These are phyloP conservation scores for Petrolisthes manimaculis DNA, from an alignment of 2,888 invertebrate species.

Conservation along the genomic window DNA sequence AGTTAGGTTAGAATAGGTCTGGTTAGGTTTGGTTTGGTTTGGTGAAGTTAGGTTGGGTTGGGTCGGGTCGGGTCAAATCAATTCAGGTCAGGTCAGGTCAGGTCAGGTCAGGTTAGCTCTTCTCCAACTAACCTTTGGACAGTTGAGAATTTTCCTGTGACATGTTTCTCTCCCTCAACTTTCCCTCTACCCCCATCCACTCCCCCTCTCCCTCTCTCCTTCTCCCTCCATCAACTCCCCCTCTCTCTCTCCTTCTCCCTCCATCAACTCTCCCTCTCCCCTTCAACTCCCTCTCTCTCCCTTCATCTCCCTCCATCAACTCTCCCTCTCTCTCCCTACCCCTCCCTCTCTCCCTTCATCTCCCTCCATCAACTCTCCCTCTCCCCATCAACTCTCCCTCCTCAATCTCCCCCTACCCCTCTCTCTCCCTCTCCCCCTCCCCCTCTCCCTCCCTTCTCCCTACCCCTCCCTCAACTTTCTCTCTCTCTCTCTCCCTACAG, in stretches of 20 bases:
- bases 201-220: not conserved
- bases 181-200: not conserved
- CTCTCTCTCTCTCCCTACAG: conserved; percentile 20
- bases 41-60: no score
- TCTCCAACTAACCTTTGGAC: no score
- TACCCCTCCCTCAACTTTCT: not conserved
- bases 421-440: not conserved
- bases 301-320: not conserved
- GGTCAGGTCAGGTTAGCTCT: no score
- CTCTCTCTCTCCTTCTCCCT: not conserved
- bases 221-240: not conserved
- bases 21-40: no score
- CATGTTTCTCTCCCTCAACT: not conserved
- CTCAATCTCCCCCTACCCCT: not conserved
- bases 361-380: not conserved
- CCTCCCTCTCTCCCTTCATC: not conserved
- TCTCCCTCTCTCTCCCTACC: not conserved
- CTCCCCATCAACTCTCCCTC: not conserved
- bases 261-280: not conserved
- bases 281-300: not conserved
- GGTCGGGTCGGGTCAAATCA: no score
- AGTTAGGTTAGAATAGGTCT: no score
- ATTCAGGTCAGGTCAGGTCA: no score
- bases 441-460: not conserved
- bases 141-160: no score